Evolutionary conservation across 2,888 invertebrate genomes (phyloP).

Genomic region (Netelia fuscicornis): DNA sequence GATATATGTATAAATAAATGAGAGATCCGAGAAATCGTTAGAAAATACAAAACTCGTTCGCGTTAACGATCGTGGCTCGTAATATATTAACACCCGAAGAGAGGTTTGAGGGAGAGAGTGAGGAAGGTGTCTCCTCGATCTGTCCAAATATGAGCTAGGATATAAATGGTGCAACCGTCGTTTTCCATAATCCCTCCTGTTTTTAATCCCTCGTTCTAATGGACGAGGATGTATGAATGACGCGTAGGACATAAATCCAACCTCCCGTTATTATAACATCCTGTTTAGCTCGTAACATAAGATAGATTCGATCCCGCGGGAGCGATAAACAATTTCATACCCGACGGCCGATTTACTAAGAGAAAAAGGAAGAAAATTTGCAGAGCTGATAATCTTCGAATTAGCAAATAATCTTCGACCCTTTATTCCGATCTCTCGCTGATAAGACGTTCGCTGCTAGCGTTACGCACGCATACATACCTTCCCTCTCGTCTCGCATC

Average conservation of each 20-base stretch:
- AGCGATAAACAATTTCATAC: constrained; percentile 2
- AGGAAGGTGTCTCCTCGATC: background rate
- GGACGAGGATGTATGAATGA: constrained; percentile 15
- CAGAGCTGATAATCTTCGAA: constrained; percentile 50
- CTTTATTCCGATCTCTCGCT: constrained; percentile 56
- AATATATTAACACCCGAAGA: constrained; percentile 34
- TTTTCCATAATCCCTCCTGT: constrained; percentile 41
- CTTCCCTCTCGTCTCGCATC: constrained; percentile 53
- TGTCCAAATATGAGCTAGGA: constrained; percentile 21
- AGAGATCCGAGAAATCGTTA: constrained; percentile 35
- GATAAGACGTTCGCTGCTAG: constrained; percentile 55
- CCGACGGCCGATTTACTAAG: constrained; percentile 3
- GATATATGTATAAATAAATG: constrained; percentile 3
- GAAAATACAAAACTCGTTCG: constrained; percentile 47
- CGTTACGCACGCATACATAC: constrained; percentile 62
- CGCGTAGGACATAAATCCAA: constrained; percentile 14
- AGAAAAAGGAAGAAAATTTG: background rate
- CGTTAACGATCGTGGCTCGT: constrained; percentile 29
- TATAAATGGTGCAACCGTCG: constrained; percentile 34
- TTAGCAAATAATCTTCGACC: constrained; percentile 57
- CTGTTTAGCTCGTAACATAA: background rate
- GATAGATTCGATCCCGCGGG: background rate
- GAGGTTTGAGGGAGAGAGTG: background rate
- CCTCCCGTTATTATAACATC: background rate
- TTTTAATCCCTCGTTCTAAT: constrained; percentile 43